Base-by-base conservation (phyloP, 2,888 invertebrate genomes). In the Melitaea athalia region DNA sequence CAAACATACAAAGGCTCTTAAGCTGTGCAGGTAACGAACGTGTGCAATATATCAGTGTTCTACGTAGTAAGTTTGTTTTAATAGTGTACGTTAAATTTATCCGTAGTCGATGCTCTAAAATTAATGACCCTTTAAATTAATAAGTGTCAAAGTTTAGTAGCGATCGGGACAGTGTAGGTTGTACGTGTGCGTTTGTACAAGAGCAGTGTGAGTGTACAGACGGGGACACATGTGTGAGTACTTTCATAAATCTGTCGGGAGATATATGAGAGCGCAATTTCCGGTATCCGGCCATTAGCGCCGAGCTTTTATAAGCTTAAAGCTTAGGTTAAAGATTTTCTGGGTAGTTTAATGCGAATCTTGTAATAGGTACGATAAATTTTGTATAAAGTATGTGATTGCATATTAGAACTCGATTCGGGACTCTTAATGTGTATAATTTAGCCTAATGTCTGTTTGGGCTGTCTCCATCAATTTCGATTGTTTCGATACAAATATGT, bases 181-280 rank as follows among this genome's bases (percentile, higher is more conserved):
- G 76, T 77, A 78, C 80, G 84, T 76, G 76, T 75, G 76, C 74
- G 75, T 76, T 72, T 75, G 67, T 66, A 67, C 65, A 72, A 74
- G 74, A 77, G 76, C 66, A 73, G 75, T 83, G 86, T 81, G 85
- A 78, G 84, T 79, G 76, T 79, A 81, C 94, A 94, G 94, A 89
- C 88, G 87, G 81, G 81, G 83, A 74, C 83, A 91, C 94, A 93
- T 92, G 92, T 93, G 91, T 92, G 91, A 86, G 96, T 95, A 95
- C 95, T 96, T 96, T 96, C 96, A 96, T 96, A 96, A 96, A 96
- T 96, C 96, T 96, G 96, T 95, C 94, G 94, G 94, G 95, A 96
- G 96, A 96, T 96, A 96, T 96, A 96, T 96, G 96, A 95, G 96
- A 95, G 95, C 96, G 96, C 96, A 96, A 96, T 96, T 96, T 96